A percentile compares a stretch with the other conserved stretches of the same genome.
phyloP scores from a whole-genome alignment of 1,140 invertebrate genomes.

The Portunus trituberculatus region DNA sequence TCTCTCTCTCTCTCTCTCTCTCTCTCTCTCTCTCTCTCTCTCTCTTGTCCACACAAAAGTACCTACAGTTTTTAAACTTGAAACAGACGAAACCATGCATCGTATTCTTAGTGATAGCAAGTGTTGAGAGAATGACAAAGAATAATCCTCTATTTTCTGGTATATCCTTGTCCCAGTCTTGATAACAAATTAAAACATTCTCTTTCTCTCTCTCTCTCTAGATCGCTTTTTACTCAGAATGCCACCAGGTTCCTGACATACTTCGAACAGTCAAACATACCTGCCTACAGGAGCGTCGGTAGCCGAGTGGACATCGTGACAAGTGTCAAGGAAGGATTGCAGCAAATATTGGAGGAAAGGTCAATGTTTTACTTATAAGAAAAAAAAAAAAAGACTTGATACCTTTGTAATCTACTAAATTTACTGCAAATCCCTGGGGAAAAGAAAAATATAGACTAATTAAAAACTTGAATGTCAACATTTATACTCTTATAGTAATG shows the following conservation, averaged over 20 bases:
- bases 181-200: background rate
- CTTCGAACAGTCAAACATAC: constrained; percentile 46
- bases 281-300: constrained; percentile 24
- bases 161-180: too few relatives aligned
- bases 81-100: too few relatives aligned
- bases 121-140: too few relatives aligned
- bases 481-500: too few relatives aligned
- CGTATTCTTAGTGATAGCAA: too few relatives aligned
- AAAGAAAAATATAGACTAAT: background rate
- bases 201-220: background rate
- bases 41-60: too few relatives aligned
- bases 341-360: constrained; percentile 14
- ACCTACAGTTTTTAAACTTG: too few relatives aligned
- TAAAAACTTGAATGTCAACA: background rate
- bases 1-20: too few relatives aligned
- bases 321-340: constrained; percentile 8
- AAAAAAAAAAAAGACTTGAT: background rate
- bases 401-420: too few relatives aligned
- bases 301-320: constrained; percentile 32
- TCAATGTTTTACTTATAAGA: background rate
- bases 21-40: too few relatives aligned
- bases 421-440: too few relatives aligned
- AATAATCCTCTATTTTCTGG: too few relatives aligned
- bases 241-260: constrained; percentile 52
- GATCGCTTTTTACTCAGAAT: constrained; percentile 27